Evolutionary conservation across 1,140 invertebrate species (phyloP), one percentile per base, ranked within the genome.

Genomic region (Drosophila willistoni): DNA sequence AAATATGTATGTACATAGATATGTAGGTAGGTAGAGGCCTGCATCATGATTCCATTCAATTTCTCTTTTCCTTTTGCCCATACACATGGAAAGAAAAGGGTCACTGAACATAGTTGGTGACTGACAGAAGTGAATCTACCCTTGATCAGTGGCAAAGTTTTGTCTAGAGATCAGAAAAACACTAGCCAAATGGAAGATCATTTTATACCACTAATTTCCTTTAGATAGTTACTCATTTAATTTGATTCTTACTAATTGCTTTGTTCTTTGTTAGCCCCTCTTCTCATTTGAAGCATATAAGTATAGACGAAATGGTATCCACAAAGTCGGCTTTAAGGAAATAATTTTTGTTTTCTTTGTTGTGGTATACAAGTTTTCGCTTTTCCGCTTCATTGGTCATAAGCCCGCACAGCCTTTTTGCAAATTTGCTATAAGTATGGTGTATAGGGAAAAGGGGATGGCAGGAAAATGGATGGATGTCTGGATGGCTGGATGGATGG

Each of bases 341-440:
- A 39, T 39, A 4, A 39, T 19, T 47, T 47, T 22, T 22, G 9
- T 51, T 51, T 47, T 47, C 34, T n/a, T 44, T 19, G 69, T 81
- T 65, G 65, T 51, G 73, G 78, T 77, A 51, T 51, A 64, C 33
- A 76, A 76, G 59, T 73, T 76, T 73, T 60, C 64, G 60, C 64
- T 68, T 72, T 72, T 60, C 44, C 41, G 44, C 44, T 51, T 51
- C 44, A 51, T 22, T 51, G 44, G 44, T 22, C 14, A 51, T 51
- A 51, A 51, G 44, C 73, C 73, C 73, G 41, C 47, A 75, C 66
- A 75, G 68, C 72, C 73, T 75, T 75, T 75, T 51, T 19, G 6
- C 29, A 29, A 36, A 51, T n/a, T 51, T 39, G 41, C 33, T 51
- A 29, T 60, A 10, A 14, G 33, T 10, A 0, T 12, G 36, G 36